A percentile compares a stretch with the other conserved stretches of the same genome.
Evolutionary conservation across 2,797 vertebrate species (phyloP).

Genomic region (Sebastes hubbsi): DNA sequence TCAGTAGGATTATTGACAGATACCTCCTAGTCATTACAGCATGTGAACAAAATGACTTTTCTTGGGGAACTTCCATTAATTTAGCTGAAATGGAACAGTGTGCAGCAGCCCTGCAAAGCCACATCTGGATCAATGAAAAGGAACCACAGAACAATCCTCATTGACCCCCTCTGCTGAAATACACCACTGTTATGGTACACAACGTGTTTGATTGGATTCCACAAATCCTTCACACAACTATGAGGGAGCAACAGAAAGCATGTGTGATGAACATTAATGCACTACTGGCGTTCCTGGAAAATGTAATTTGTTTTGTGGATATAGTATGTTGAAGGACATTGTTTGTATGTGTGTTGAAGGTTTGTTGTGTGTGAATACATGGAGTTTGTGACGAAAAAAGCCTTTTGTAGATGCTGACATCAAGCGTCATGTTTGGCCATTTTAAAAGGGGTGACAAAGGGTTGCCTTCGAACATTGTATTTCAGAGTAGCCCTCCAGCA

Average conservation of each 20-base stretch:
- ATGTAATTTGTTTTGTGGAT: background rate
- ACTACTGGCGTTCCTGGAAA: background rate
- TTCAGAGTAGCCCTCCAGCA: background rate
- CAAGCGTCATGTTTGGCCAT: background rate
- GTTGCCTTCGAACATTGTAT: background rate
- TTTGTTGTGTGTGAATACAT: background rate
- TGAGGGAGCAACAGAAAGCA: background rate
- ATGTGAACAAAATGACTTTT: conserved; percentile 55
- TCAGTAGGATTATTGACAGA: conserved; percentile 52
- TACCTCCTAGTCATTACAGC: conserved; percentile 41
- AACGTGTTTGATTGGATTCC: conserved; percentile 4
- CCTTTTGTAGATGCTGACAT: background rate
- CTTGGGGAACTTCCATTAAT: conserved; percentile 51
- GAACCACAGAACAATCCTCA: conserved; percentile 30
- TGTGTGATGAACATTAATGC: background rate
- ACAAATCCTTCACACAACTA: background rate
- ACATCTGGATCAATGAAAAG: conserved; percentile 37
- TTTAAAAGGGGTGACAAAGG: background rate
- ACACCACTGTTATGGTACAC: background rate
- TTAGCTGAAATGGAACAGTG: conserved; percentile 55
- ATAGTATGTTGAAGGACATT: background rate
- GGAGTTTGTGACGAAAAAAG: background rate
- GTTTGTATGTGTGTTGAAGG: background rate
- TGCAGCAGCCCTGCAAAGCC: conserved; percentile 26
- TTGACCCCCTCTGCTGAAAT: conserved; percentile 25